Conservation (phyloP, 2,888 invertebrate genomes). For the Acanthacorydalis orientalis region DNA sequence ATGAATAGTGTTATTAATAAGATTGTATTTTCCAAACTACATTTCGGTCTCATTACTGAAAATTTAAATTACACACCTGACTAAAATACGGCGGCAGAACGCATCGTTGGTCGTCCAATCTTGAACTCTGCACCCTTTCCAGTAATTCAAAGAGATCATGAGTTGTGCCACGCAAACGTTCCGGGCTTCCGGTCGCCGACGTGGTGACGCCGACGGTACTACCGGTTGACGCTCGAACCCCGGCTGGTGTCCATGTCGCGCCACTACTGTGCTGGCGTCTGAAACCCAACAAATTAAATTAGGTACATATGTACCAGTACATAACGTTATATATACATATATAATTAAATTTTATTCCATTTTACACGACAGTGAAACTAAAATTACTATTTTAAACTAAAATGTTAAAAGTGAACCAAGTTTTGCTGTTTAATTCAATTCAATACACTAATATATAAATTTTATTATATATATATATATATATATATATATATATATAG, state of each 20-base stretch:
- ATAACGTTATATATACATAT: too few species aligned
- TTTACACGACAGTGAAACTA: too few species aligned
- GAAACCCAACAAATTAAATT: constrained; percentile 15
- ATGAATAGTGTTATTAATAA: too few species aligned
- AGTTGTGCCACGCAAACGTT: constrained; percentile 32
- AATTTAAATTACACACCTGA: constrained; percentile 43
- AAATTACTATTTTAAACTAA: too few species aligned
- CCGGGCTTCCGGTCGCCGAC: constrained; percentile 23
- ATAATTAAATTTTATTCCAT: too few species aligned
- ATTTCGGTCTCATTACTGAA: too few species aligned
- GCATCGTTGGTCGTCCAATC: constrained; percentile 94
- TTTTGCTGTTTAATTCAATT: too few species aligned
- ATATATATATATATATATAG: too few species aligned
- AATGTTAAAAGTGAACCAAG: too few species aligned
- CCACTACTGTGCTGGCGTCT: constrained; percentile 48
- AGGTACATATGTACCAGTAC: background rate
- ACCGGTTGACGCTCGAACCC: constrained; percentile 8
- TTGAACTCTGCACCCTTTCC: constrained; percentile 85
- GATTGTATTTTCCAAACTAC: too few species aligned
- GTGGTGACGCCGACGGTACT: background rate
- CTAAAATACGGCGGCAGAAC: constrained; percentile 82
- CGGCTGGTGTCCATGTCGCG: constrained; percentile 10
- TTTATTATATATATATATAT: too few species aligned
- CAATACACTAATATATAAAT: too few species aligned
- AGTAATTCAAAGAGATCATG: constrained; percentile 84